Evolutionary conservation across 1,140 invertebrate species (phyloP).

Genomic region (Coelopa frigida): DNA sequence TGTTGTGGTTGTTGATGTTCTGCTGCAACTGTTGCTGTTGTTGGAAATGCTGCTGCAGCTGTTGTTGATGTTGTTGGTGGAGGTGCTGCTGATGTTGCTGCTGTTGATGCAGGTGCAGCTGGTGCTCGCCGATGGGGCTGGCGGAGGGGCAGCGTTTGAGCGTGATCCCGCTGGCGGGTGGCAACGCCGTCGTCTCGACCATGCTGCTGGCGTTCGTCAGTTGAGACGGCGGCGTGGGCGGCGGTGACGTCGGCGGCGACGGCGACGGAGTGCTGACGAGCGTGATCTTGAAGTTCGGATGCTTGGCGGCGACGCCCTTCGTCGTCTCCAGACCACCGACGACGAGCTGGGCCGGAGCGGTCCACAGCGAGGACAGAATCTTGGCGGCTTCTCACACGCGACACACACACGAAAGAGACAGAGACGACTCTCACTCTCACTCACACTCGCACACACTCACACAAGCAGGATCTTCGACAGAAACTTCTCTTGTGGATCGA

Average conservation of each 20-base stretch:
- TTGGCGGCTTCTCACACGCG: too few species aligned
- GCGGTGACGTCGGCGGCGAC: conserved; percentile 26
- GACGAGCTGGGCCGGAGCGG: conserved; percentile 35
- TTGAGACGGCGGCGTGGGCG: conserved; percentile 28
- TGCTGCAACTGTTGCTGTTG: conserved; percentile 14
- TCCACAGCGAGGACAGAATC: conserved; percentile 44
- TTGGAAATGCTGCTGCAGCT: conserved; percentile 4
- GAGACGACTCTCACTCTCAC: too few species aligned
- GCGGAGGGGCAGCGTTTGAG: conserved; percentile 20
- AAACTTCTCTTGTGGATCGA: too few species aligned
- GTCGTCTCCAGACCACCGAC: conserved; percentile 27
- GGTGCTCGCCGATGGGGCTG: conserved; percentile 26
- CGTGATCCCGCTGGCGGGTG: conserved; percentile 34
- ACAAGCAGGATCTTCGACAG: too few species aligned
- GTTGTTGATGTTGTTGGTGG: conserved; percentile 23
- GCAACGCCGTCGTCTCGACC: conserved; percentile 37
- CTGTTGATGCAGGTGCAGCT: conserved; percentile 21
- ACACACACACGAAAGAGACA: too few species aligned
- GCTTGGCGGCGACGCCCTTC: too few species aligned
- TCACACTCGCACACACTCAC: too few species aligned
- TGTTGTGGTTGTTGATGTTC: conserved; percentile 5
- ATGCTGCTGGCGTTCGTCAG: conserved; percentile 18
- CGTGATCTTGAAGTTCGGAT: conserved; percentile 32
- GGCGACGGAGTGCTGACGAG: conserved; percentile 39
- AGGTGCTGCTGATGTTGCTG: conserved; percentile 19